Percentiles rank a stretch among this genome's conserved stretches.
phyloP scores from a whole-genome alignment of 2,113 vertebrate species.

The Pelvicachromis taeniatus region DNA sequence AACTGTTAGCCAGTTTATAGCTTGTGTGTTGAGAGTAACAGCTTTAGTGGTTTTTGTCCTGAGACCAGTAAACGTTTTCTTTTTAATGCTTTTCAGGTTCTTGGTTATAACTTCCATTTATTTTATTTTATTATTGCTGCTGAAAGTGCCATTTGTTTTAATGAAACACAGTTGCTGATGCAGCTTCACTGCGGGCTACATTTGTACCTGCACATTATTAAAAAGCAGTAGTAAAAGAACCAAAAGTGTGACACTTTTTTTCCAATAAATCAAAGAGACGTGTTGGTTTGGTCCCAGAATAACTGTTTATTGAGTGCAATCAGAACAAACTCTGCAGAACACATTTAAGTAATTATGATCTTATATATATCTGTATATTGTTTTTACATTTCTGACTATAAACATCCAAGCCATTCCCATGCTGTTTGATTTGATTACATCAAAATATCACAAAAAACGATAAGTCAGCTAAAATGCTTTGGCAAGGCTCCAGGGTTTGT shows the following conservation, averaged over 20 bases:
- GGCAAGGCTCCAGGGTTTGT: slow-evolving; percentile 20
- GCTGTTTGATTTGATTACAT: slow-evolving; percentile 74
- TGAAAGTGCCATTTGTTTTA: slow-evolving; percentile 32
- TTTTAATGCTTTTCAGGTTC: not conserved
- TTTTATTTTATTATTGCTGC: not conserved
- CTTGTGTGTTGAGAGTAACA: not conserved
- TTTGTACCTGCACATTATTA: slow-evolving; percentile 25
- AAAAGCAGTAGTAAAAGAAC: not conserved
- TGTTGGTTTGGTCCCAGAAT: slow-evolving; percentile 74
- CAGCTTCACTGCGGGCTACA: slow-evolving; percentile 26
- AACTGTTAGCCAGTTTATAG: not conserved
- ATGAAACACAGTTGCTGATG: not conserved
- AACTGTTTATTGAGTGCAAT: slow-evolving; percentile 81
- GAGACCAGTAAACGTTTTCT: not conserved
- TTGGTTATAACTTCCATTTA: not conserved
- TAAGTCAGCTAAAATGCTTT: slow-evolving; percentile 9
- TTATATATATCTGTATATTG: not conserved
- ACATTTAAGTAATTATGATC: slow-evolving; percentile 41
- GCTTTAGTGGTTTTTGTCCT: not conserved
- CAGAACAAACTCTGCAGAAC: slow-evolving; percentile 67
- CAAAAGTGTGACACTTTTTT: not conserved
- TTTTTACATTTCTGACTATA: slow-evolving; percentile 38
- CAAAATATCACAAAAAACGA: slow-evolving; percentile 66
- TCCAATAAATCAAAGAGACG: not conserved
- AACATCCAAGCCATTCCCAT: slow-evolving; percentile 74